Evolutionary conservation across 1,140 invertebrate genomes (phyloP).

Genomic region (Laupala kohalensis): DNA sequence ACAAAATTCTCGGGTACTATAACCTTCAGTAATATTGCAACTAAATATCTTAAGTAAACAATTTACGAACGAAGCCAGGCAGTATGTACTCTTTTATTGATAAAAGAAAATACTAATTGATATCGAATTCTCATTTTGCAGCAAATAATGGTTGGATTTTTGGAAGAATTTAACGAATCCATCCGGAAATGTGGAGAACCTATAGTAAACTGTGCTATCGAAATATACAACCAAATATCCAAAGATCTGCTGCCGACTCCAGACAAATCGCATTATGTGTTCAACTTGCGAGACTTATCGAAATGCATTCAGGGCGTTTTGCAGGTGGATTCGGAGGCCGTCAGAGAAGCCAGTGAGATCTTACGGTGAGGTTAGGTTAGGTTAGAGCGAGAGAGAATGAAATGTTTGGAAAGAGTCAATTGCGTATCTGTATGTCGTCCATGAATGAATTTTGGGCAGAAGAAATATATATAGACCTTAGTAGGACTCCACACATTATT

Average conservation of each 20-base stretch:
- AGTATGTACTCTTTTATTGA: too few relatives aligned
- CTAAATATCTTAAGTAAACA: too few relatives aligned
- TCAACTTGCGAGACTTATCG: conserved; percentile 80
- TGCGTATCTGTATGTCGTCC: too few relatives aligned
- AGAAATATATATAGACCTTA: too few relatives aligned
- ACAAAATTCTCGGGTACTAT: too few relatives aligned
- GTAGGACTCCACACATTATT: too few relatives aligned
- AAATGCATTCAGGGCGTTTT: conserved; percentile 78
- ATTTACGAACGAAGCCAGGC: too few relatives aligned
- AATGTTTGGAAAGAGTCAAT: too few relatives aligned
- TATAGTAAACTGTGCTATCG: conserved; percentile 65
- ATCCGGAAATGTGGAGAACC: conserved; percentile 51
- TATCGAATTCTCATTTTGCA: conserved; percentile 23
- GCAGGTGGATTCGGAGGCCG: conserved; percentile 49
- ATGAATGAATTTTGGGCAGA: too few relatives aligned
- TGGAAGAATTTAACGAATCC: conserved; percentile 57
- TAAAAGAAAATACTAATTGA: too few relatives aligned
- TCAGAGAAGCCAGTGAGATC: conserved; percentile 48
- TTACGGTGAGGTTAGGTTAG: conserved; percentile 39
- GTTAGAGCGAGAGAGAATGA: too few relatives aligned
- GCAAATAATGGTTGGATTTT: conserved; percentile 61
- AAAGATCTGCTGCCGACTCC: conserved; percentile 70
- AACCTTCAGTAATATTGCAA: too few relatives aligned
- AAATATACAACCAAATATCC: conserved; percentile 65
- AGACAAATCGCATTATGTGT: conserved; percentile 81